These are phyloP conservation scores for Synanceia verrucosa DNA, from an alignment of 2,797 vertebrate genomes.

Conservation along the genomic window DNA sequence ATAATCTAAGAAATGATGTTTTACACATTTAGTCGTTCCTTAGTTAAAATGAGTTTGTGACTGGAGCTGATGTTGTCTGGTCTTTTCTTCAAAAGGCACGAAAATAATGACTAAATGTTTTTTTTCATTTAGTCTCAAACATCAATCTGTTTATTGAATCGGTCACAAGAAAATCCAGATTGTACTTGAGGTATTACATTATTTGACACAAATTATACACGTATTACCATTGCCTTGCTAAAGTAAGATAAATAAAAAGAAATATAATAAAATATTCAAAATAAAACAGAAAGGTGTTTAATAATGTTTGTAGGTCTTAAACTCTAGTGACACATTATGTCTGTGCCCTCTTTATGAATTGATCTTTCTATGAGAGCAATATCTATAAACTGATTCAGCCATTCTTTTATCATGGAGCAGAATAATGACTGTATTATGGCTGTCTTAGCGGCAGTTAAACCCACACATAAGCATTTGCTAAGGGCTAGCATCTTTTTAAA, in stretches of 20 bases:
- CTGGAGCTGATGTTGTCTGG: neutral
- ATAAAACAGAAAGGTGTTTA: neutral
- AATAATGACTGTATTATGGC: neutral
- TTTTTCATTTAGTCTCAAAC: neutral
- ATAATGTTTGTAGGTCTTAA: neutral
- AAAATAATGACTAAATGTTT: neutral
- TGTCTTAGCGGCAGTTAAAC: neutral
- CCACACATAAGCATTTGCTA: neutral
- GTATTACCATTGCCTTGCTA: neutral
- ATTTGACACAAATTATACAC: neutral
- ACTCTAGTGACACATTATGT: neutral
- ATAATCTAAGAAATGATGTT: neutral
- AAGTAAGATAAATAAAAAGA: neutral
- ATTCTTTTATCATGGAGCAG: neutral
- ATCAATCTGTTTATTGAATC: neutral
- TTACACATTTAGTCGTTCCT: neutral
- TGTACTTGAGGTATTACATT: neutral
- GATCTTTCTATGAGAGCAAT: neutral
- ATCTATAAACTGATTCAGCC: neutral
- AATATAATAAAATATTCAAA: no score
- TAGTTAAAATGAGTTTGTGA: constrained; percentile 1
- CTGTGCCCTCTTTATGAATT: neutral
- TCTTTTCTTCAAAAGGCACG: neutral
- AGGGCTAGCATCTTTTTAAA: neutral
- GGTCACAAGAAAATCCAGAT: neutral